Conservation (phyloP, 92 coral and sea anemone species). For the Palythoa heliodiscus region DNA sequence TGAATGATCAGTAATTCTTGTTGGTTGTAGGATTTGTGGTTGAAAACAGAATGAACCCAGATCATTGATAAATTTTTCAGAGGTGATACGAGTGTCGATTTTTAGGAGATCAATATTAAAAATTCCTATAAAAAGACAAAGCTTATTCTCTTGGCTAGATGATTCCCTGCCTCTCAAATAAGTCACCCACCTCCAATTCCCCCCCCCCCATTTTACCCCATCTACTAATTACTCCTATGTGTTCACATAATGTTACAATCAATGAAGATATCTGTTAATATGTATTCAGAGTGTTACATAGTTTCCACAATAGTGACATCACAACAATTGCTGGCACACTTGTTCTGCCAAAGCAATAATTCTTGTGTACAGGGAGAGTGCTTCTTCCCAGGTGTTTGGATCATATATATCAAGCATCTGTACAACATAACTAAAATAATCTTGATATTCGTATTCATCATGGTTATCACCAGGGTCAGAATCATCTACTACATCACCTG, state of each 20-base stretch:
- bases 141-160: background rate
- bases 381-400: conserved; percentile 49
- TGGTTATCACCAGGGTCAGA: conserved; percentile 31
- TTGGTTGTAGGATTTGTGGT: no score
- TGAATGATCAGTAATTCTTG: no score
- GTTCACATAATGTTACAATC: conserved; percentile 16
- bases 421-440: conserved; percentile 41
- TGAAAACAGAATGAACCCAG: no score
- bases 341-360: conserved; percentile 35
- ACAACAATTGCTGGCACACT: conserved; percentile 4
- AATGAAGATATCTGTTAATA: conserved; percentile 13
- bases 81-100: no score
- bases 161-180: conserved; percentile 19
- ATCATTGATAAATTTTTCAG: no score
- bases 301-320: conserved; percentile 13
- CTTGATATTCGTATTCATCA: conserved; percentile 41
- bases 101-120: no score
- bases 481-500: conserved; percentile 13
- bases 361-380: conserved; percentile 39
- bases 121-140: no score
- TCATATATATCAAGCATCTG: conserved; percentile 43
- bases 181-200: conserved; percentile 10
- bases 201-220: conserved; percentile 5
- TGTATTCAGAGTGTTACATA: conserved; percentile 18
- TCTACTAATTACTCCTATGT: conserved; percentile 10